Conservation (phyloP, 2,888 invertebrate genomes). For the Leptopilina syphax region DNA sequence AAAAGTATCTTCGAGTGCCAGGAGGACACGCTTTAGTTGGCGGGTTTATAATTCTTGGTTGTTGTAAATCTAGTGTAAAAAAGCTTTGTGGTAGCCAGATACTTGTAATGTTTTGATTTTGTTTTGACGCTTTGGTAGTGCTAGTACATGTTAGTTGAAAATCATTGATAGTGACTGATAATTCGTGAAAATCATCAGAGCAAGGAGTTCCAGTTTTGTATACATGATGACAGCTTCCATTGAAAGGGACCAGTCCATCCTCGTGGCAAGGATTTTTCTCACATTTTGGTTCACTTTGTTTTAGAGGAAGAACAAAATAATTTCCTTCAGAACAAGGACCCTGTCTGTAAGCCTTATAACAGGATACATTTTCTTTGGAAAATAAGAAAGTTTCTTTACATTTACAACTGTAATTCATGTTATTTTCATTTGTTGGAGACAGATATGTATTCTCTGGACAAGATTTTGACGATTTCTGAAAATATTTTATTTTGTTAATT, state of each 20-base stretch:
- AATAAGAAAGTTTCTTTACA: neutral
- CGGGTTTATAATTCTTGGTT: constrained; percentile 56
- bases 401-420: neutral
- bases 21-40: constrained; percentile 62
- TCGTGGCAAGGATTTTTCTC: constrained; percentile 80
- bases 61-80: too few species aligned
- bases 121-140: constrained; percentile 75
- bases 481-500: neutral
- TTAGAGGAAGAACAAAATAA: constrained; percentile 79
- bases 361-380: neutral
- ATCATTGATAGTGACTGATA: constrained; percentile 82
- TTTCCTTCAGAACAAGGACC: constrained; percentile 78
- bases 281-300: constrained; percentile 81
- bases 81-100: too few species aligned
- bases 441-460: neutral
- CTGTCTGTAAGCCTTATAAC: constrained; percentile 53
- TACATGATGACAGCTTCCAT: constrained; percentile 78
- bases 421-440: neutral
- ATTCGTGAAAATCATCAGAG: constrained; percentile 73
- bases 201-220: constrained; percentile 76
- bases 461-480: neutral
- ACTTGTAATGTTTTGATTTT: neutral
- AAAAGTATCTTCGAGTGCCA: constrained; percentile 64
- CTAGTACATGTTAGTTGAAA: constrained; percentile 73
- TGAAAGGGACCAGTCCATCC: constrained; percentile 78